Percentiles rank a stretch among this genome's conserved stretches.
Evolutionary conservation across 2,113 vertebrate species (phyloP).

Genomic region (Pyrgilauda ruficollis): DNA sequence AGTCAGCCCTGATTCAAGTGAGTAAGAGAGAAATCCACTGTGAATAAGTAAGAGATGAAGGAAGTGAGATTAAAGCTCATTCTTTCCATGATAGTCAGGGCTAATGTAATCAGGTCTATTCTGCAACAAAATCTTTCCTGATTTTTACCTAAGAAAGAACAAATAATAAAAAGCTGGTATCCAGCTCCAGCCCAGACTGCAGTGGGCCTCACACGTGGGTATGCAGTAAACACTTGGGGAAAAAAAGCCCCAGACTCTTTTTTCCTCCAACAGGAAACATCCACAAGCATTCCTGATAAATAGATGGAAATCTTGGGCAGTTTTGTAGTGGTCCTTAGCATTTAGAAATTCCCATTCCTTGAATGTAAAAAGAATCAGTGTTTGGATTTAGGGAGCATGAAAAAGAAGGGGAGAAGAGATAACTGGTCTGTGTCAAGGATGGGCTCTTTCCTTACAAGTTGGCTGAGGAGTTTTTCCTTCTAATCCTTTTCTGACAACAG

Average conservation of each 20-base stretch:
- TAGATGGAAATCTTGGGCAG: neutral
- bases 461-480: neutral
- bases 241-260: neutral
- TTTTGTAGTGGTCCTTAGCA: neutral
- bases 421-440: neutral
- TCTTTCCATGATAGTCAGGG: neutral
- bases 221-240: neutral
- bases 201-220: rapidly evolving
- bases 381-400: neutral
- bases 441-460: neutral
- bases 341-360: neutral
- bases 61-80: constrained; percentile 52
- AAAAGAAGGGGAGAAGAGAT: neutral
- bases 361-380: neutral
- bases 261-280: neutral
- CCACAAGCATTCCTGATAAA: neutral
- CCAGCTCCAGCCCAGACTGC: neutral
- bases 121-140: neutral
- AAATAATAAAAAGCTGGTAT: neutral
- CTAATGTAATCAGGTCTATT: neutral
- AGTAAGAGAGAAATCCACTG: neutral
- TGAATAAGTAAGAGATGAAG: constrained; percentile 17
- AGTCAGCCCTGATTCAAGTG: neutral
- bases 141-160: neutral
- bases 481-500: neutral